phyloP scores from a whole-genome alignment of 2,113 vertebrate species.

The Thermophis baileyi region DNA sequence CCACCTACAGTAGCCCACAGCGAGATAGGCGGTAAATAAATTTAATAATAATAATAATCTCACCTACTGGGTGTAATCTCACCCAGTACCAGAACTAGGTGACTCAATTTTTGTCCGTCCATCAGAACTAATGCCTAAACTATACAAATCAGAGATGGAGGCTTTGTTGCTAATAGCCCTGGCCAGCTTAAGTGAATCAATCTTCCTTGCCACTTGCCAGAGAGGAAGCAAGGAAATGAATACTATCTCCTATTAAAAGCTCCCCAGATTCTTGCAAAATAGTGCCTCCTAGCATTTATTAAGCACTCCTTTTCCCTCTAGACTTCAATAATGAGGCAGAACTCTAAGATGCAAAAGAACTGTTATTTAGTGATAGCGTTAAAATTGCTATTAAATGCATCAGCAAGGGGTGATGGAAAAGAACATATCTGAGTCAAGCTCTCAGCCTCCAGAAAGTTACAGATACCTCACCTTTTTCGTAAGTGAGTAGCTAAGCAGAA shows the following conservation, averaged over 20 bases:
- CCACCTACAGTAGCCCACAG: not conserved
- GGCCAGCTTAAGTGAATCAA: not conserved
- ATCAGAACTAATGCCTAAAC: not conserved
- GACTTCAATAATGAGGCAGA: not conserved
- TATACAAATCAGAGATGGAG: not conserved
- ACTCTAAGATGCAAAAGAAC: not conserved
- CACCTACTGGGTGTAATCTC: not conserved
- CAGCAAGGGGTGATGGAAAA: not conserved
- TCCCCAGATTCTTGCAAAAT: not conserved
- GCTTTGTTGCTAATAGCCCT: not conserved
- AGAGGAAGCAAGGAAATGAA: not conserved
- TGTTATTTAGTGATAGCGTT: not conserved
- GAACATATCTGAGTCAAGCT: not conserved
- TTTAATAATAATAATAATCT: not conserved
- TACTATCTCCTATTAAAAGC: not conserved
- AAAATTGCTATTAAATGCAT: not conserved
- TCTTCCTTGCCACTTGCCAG: not conserved
- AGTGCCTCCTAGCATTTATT: not conserved
- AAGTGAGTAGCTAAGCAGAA: slow-evolving; percentile 78
- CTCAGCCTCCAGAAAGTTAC: not conserved
- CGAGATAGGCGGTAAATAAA: not conserved
- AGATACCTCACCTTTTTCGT: slow-evolving; percentile 71
- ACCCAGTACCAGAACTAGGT: not conserved
- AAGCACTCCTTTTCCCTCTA: not conserved
- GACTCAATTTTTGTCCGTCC: not conserved